These are phyloP conservation scores for Martes flavigula DNA, from an alignment of 2,797 vertebrate genomes.

Conservation along the genomic window DNA sequence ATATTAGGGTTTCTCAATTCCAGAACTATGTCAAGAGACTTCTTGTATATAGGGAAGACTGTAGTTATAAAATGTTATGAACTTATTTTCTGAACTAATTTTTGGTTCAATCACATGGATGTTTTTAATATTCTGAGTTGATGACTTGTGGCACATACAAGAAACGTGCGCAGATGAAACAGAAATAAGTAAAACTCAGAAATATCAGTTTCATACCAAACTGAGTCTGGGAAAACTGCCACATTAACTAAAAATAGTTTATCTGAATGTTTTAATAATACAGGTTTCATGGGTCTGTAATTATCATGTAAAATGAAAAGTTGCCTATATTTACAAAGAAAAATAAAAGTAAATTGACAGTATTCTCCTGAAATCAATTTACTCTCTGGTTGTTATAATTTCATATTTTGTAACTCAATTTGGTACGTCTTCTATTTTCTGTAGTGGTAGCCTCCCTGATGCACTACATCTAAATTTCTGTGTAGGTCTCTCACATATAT, in stretches of 20 bases:
- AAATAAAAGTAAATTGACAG: neutral
- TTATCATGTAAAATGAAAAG: constrained; percentile 34
- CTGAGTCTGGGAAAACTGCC: neutral
- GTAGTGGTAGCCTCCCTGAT: neutral
- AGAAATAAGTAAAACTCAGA: constrained; percentile 27
- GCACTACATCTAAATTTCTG: neutral
- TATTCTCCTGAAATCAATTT: constrained; percentile 22
- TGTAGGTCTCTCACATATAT: neutral
- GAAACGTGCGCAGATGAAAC: constrained; percentile 13
- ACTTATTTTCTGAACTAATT: constrained; percentile 25
- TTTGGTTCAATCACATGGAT: neutral
- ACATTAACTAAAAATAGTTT: constrained; percentile 29
- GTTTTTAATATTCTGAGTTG: constrained; percentile 42
- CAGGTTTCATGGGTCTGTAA: neutral
- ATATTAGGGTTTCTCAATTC: constrained; percentile 23
- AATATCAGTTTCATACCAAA: constrained; percentile 15
- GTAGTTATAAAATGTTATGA: neutral
- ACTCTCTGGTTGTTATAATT: neutral
- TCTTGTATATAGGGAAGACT: neutral
- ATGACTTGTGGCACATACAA: neutral
- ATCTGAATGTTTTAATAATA: constrained; percentile 43
- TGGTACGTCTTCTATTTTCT: neutral
- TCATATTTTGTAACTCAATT: constrained; percentile 23
- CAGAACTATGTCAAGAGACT: neutral
- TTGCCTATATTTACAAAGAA: constrained; percentile 1